Conservation (phyloP, 1,140 invertebrate genomes). For the Laodelphax striatellus region DNA sequence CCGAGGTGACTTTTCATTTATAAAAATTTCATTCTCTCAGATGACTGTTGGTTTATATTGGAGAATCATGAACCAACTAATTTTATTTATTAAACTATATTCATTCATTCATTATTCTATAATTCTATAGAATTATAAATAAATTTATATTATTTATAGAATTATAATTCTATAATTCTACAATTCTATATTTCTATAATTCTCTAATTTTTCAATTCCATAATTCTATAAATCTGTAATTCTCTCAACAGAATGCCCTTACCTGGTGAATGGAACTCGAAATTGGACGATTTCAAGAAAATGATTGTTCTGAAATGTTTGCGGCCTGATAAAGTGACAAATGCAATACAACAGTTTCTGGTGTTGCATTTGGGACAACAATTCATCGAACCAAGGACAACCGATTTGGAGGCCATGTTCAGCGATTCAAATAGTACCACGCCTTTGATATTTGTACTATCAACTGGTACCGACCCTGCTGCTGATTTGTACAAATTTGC, state of each 20-base stretch:
- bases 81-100: too few species aligned
- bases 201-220: too few species aligned
- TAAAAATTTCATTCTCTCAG: too few species aligned
- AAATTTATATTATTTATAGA: too few species aligned
- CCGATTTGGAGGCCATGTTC: conserved; percentile 48
- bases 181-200: too few species aligned
- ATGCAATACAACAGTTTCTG: conserved; percentile 53
- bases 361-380: conserved; percentile 42
- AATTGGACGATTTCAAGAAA: conserved; percentile 50
- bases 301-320: conserved; percentile 59
- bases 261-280: conserved; percentile 24
- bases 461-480: conserved; percentile 58
- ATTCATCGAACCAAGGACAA: conserved; percentile 54
- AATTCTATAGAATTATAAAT: too few species aligned
- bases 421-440: conserved; percentile 46
- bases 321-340: conserved; percentile 54
- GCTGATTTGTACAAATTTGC: conserved; percentile 48
- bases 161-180: too few species aligned
- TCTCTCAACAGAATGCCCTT: not conserved
- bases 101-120: too few species aligned
- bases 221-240: too few species aligned
- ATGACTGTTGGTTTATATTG: too few species aligned
- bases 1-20: too few species aligned
- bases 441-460: conserved; percentile 57
- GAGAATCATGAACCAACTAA: too few species aligned